Conservation (phyloP, 23 tunicate species). For the Corella eumyota region DNA sequence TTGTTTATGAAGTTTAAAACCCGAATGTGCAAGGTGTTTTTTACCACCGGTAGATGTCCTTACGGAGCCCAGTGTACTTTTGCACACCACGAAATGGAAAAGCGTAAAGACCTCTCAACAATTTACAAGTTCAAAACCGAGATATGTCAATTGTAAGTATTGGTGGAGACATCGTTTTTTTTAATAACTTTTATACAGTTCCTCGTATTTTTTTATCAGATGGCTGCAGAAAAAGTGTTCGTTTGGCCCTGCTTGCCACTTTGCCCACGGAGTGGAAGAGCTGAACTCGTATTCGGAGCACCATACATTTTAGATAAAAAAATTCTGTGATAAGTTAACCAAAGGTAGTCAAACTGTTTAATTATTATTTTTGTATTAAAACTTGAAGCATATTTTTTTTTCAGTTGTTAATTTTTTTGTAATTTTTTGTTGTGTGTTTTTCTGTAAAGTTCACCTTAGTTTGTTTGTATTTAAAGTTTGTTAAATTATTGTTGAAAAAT, state of each 20-base stretch:
- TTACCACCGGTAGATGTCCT: constrained; percentile 71
- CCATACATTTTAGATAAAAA: too few relatives aligned
- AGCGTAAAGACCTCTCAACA: constrained; percentile 54
- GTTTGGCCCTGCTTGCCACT: constrained; percentile 61
- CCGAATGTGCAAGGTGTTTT: constrained; percentile 60
- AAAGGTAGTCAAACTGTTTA: too few relatives aligned
- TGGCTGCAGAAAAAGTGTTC: constrained; percentile 57
- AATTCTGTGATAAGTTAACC: too few relatives aligned
- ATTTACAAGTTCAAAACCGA: constrained; percentile 82
- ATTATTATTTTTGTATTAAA: too few relatives aligned
- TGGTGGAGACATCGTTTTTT: not conserved
- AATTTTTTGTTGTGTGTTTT: too few relatives aligned
- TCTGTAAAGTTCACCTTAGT: too few relatives aligned
- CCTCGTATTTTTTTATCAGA: too few relatives aligned
- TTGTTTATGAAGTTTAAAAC: constrained; percentile 59
- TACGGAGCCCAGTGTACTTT: constrained; percentile 88
- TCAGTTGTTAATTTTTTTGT: too few relatives aligned
- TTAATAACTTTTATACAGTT: not conserved
- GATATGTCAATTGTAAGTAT: constrained; percentile 61
- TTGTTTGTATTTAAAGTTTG: too few relatives aligned
- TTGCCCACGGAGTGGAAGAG: constrained; percentile 65
- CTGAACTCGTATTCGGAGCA: too few relatives aligned
- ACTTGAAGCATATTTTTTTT: too few relatives aligned
- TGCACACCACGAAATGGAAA: constrained; percentile 59
- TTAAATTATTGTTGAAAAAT: too few relatives aligned